Percentiles rank a stretch among this genome's conserved stretches.
phyloP scores from a whole-genome alignment of 1,140 invertebrate genomes.

The Brachionus plicatilis region DNA sequence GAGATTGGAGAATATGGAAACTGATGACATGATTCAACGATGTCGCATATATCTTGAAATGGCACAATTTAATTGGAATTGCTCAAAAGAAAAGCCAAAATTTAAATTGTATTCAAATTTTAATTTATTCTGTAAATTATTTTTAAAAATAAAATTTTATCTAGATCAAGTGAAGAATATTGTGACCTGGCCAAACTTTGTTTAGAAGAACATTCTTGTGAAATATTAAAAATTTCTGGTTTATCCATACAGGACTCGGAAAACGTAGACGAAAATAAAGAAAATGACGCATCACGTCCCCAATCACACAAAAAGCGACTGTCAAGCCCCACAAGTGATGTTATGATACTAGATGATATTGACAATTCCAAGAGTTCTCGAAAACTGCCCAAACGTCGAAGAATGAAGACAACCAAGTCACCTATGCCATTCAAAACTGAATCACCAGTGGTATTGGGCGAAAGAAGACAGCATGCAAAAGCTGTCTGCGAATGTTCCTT shows the following conservation, averaged over 20 bases:
- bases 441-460: neutral
- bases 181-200: neutral
- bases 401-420: neutral
- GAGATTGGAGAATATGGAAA: neutral
- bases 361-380: neutral
- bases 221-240: neutral
- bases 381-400: neutral
- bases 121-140: neutral
- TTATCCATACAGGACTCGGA: neutral
- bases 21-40: neutral
- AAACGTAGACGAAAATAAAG: constrained; percentile 1
- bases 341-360: neutral
- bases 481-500: neutral
- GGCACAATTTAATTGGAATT: constrained; percentile 21
- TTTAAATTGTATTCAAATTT: neutral
- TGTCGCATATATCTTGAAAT: neutral
- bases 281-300: neutral
- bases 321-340: neutral
- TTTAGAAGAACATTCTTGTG: neutral
- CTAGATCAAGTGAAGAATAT: constrained; percentile 15
- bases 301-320: neutral
- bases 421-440: neutral
- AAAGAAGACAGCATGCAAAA: neutral
- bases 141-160: neutral
- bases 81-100: neutral